Evolutionary conservation across 2,797 vertebrate species (phyloP), one percentile per base, ranked within the genome.

Genomic region (Coracias cyanogaster): DNA sequence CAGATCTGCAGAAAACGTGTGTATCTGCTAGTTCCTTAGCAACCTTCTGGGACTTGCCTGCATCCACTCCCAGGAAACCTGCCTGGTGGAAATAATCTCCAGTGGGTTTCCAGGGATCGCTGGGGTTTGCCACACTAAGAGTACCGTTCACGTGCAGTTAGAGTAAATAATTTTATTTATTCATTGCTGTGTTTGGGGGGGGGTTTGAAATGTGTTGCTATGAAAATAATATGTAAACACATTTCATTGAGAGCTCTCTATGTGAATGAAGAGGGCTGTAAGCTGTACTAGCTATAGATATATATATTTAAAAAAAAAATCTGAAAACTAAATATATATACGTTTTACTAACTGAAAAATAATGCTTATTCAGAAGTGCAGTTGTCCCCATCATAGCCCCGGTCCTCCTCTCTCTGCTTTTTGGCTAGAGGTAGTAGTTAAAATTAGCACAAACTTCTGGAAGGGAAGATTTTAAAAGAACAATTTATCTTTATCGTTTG

Each of bases 11-110:
- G 72, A 91, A 94, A 92, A 96, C 54, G 74, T 88, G 69, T 81
- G 65, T 71, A 88, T 82, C 73, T 88, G 41, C 76, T 86, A 77
- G 84, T 94, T 94, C 57, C 95, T 96, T 96, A 93, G 85, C 87
- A 96, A 81, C 86, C 78, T 95, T 95, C 87, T 90, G 62, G 58
- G 74, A 62, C 74, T 78, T 84, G 72, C 43, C 31, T 91, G 33
- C 74, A 52, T 78, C 61, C 91, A 82, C 48, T 92, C 43, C 66
- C 57, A 62, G 77, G 92, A 95, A 83, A 55, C 19, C 48, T 80
- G 43, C 64, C 26, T 92, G 82, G 88, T 2, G 0, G 71, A 89
- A 92, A 90, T 76, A 1, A n/a, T 91, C 79, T 97, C 60, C 77
- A 61, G 60, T 71, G 41, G 46, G 46, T 85, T 96, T 94, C 74